Evolutionary conservation across 2,797 vertebrate species (phyloP).

Genomic region (Liasis olivaceus): DNA sequence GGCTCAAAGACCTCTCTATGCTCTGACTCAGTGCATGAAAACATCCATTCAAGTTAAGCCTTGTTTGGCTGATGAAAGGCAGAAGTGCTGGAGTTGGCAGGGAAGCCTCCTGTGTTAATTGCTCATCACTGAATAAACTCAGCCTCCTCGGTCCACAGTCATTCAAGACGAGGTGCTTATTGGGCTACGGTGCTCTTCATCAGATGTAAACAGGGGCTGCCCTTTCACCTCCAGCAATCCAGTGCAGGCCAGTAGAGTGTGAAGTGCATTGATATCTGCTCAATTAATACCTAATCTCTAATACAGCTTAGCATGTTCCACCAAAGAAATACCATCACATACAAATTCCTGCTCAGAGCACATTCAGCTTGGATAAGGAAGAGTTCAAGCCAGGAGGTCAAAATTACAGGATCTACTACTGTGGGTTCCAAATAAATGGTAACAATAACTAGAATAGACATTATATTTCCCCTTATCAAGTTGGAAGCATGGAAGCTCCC

Average conservation of each 20-base stretch:
- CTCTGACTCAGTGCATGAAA: slow-evolving; percentile 24
- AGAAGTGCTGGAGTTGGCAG: slow-evolving; percentile 20
- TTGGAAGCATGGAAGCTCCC: background rate
- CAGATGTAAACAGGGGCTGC: background rate
- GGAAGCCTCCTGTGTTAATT: slow-evolving; percentile 25
- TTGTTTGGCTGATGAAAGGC: slow-evolving; percentile 33
- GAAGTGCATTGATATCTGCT: background rate
- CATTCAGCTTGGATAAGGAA: background rate
- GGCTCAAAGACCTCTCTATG: slow-evolving; percentile 27
- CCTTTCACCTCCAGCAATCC: background rate
- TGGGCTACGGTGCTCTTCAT: background rate
- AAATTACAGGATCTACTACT: background rate
- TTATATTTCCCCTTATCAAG: background rate
- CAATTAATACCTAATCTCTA: background rate
- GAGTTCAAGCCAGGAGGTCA: background rate
- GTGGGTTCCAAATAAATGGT: background rate
- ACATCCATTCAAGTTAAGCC: slow-evolving; percentile 31
- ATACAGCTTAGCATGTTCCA: background rate
- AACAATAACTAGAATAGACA: background rate
- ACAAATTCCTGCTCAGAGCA: background rate
- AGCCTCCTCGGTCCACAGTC: background rate
- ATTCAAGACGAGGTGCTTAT: slow-evolving; percentile 13
- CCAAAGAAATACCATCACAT: background rate
- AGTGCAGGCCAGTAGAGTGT: background rate
- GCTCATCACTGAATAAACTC: slow-evolving; percentile 21